Evolutionary conservation across 35 echinoderm and acorn worm genomes (phyloP).

Genomic region (Apostichopus parvimensis): DNA sequence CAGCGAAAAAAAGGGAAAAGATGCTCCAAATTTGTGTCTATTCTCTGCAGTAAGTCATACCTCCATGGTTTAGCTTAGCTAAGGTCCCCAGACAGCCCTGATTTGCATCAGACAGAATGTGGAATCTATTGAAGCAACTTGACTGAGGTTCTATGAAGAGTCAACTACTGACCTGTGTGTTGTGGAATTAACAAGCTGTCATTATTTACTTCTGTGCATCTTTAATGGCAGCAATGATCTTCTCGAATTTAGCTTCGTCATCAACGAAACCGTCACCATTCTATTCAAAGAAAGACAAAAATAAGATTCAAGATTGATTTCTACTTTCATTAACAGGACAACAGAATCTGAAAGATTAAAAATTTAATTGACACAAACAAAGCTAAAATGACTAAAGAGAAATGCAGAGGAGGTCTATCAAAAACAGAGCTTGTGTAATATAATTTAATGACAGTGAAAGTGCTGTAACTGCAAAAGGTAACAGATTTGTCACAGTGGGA

Average conservation of each 20-base stretch:
- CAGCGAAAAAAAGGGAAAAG: too few relatives aligned
- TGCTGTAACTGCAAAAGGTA: background rate
- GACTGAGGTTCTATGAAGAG: background rate
- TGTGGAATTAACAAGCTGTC: background rate
- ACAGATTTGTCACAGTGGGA: background rate
- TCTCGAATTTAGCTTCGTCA: slow-evolving; percentile 38
- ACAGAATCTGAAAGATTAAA: too few relatives aligned
- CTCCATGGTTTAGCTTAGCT: too few relatives aligned
- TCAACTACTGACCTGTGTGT: background rate
- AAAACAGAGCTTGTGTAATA: too few relatives aligned
- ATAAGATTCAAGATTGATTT: background rate
- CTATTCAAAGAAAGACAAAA: background rate
- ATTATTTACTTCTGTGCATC: slow-evolving; percentile 19
- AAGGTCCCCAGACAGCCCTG: too few relatives aligned
- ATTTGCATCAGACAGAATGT: too few relatives aligned
- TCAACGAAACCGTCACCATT: slow-evolving; percentile 48
- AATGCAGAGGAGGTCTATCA: too few relatives aligned
- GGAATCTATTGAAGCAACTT: background rate
- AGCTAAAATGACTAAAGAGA: too few relatives aligned
- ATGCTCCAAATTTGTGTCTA: too few relatives aligned
- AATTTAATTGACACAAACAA: too few relatives aligned
- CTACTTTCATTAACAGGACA: too few relatives aligned
- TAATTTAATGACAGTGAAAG: background rate
- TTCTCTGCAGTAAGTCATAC: too few relatives aligned
- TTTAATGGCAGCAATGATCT: slow-evolving; percentile 18